Conservation (phyloP, 2,113 vertebrate species). For the Edolisoma coerulescens region DNA sequence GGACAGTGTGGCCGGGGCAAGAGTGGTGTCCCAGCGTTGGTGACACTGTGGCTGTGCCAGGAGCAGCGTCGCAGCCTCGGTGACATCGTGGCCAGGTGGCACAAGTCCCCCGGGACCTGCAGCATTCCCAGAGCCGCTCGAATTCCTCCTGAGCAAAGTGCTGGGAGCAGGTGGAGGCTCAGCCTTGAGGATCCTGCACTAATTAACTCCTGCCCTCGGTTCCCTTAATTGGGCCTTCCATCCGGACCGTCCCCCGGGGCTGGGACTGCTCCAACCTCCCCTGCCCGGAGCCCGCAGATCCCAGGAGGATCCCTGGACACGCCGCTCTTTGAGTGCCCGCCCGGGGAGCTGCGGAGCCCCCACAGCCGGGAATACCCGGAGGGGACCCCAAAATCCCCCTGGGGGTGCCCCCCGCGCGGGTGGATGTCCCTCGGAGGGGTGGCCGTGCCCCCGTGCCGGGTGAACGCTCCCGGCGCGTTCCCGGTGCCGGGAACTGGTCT, state of each 20-base stretch:
- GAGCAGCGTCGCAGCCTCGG: background rate
- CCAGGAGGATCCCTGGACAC: background rate
- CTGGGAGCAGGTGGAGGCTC: background rate
- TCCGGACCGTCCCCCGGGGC: accelerated
- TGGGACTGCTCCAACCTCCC: background rate
- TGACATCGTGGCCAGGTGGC: background rate
- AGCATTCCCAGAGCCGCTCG: accelerated
- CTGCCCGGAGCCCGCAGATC: background rate
- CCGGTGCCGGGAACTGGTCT: background rate
- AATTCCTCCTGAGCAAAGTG: accelerated
- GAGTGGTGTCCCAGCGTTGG: background rate
- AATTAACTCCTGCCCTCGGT: background rate
- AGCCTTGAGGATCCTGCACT: background rate
- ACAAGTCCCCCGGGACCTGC: background rate
- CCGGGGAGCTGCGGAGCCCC: too few species aligned
- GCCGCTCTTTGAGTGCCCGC: background rate
- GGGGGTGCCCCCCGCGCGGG: background rate
- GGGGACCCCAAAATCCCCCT: accelerated
- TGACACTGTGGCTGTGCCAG: accelerated
- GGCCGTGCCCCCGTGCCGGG: background rate
- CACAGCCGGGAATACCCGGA: background rate
- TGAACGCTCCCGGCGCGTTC: background rate
- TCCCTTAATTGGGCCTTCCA: background rate
- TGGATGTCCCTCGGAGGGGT: background rate
- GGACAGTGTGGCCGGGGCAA: background rate